Conservation (phyloP, 2,113 vertebrate species). For the Cervus canadensis region DNA sequence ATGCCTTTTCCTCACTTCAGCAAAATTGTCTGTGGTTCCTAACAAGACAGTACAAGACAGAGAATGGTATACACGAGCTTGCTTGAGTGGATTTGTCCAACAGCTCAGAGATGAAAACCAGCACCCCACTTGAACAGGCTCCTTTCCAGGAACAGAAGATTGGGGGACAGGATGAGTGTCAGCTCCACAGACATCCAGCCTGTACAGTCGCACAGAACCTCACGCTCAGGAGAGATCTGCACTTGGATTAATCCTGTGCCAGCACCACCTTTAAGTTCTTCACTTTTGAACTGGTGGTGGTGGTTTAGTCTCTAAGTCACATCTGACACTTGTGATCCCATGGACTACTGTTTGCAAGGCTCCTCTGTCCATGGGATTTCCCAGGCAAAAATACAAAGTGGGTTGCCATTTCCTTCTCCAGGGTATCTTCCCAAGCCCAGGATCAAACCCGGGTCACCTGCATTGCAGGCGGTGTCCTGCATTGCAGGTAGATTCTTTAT, state of each 20-base stretch:
- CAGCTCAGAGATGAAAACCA: neutral
- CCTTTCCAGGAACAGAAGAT: neutral
- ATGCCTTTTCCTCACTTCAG: neutral
- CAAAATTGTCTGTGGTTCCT: slow-evolving; percentile 23
- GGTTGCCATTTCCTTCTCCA: neutral
- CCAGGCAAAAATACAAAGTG: neutral
- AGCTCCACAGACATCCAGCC: neutral
- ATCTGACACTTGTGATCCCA: neutral
- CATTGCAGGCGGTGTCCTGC: neutral
- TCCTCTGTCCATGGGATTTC: neutral
- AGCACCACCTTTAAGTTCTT: neutral
- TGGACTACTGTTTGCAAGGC: neutral
- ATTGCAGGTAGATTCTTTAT: neutral
- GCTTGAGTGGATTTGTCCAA: neutral
- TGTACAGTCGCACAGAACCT: neutral
- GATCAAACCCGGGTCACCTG: neutral
- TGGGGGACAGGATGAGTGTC: neutral
- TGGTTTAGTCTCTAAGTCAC: neutral
- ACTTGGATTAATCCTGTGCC: neutral
- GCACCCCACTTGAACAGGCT: neutral
- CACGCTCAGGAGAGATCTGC: neutral
- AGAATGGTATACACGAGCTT: neutral
- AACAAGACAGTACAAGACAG: slow-evolving; percentile 31
- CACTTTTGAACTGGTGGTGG: neutral
- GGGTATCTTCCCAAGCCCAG: neutral